Conservation (phyloP, 2,888 invertebrate species). For the Protophormia terraenovae region DNA sequence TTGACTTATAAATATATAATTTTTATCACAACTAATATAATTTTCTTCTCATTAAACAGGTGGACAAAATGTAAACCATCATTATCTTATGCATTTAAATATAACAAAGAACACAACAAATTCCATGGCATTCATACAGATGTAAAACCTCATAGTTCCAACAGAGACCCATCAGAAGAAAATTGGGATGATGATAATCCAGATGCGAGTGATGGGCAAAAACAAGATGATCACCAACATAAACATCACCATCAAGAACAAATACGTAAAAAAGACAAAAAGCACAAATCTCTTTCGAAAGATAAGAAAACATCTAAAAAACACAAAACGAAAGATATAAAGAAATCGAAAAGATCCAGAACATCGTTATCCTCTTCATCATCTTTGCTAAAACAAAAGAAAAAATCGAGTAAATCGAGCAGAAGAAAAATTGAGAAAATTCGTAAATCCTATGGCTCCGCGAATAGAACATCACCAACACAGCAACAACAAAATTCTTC, state of each 20-base stretch:
- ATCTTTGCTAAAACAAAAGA: constrained; percentile 35
- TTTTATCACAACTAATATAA: background rate
- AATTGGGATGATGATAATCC: constrained; percentile 13
- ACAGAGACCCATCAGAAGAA: constrained; percentile 1
- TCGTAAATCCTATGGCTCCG: constrained; percentile 60
- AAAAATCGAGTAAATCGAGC: constrained; percentile 60
- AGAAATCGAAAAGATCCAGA: constrained; percentile 54
- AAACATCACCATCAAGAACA: constrained; percentile 35
- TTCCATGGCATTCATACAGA: constrained; percentile 13
- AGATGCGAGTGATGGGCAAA: background rate
- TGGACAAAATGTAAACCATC: constrained; percentile 71
- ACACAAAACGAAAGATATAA: constrained; percentile 42
- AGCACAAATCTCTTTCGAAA: constrained; percentile 49
- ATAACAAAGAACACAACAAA: constrained; percentile 33
- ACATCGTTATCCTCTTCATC: background rate
- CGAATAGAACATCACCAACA: constrained; percentile 42
- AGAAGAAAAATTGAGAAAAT: constrained; percentile 69
- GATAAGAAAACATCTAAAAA: constrained; percentile 67
- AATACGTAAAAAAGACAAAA: constrained; percentile 46
- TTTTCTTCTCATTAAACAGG: constrained; percentile 39
- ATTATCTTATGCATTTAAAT: constrained; percentile 70
- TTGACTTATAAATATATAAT: background rate
- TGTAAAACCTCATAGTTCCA: constrained; percentile 1
- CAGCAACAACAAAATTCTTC: constrained; percentile 41
- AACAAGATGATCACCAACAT: background rate